Conservation (phyloP, 2,797 vertebrate genomes). For the Hypotaenidia philippensis region DNA sequence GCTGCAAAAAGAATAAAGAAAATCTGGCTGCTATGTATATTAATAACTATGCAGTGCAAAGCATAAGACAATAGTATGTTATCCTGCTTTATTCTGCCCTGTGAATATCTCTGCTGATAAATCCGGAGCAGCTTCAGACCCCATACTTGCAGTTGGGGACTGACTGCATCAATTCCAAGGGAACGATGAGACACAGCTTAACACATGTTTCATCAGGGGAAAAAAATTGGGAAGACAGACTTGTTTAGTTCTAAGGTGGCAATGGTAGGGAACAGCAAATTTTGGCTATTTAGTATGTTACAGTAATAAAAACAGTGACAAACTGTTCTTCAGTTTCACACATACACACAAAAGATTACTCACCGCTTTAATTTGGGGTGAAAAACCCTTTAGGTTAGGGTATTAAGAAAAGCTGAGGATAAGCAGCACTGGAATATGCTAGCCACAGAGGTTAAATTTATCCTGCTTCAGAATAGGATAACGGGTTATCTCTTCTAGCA, state of each 20-base stretch:
- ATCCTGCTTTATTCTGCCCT: neutral
- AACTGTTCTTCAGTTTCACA: conserved; percentile 9
- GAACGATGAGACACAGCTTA: neutral
- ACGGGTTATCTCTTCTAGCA: neutral
- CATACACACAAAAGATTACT: conserved; percentile 13
- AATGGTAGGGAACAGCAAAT: neutral
- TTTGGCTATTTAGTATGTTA: neutral
- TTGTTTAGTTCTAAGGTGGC: neutral
- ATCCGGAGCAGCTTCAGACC: neutral
- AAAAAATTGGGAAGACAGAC: neutral
- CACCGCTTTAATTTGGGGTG: neutral
- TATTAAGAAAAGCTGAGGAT: neutral
- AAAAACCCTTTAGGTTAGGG: neutral
- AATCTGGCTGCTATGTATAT: neutral
- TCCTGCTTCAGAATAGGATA: neutral
- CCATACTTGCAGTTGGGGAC: neutral
- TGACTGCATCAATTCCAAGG: neutral
- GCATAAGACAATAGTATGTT: neutral
- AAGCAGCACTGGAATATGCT: neutral
- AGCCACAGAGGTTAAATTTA: neutral
- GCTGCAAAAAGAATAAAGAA: neutral
- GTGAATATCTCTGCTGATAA: neutral
- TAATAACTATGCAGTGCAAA: neutral
- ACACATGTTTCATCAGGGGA: neutral
- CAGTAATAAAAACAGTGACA: neutral